Evolutionary conservation across 2,888 invertebrate genomes (phyloP).

Genomic region (Hipparchia semele): DNA sequence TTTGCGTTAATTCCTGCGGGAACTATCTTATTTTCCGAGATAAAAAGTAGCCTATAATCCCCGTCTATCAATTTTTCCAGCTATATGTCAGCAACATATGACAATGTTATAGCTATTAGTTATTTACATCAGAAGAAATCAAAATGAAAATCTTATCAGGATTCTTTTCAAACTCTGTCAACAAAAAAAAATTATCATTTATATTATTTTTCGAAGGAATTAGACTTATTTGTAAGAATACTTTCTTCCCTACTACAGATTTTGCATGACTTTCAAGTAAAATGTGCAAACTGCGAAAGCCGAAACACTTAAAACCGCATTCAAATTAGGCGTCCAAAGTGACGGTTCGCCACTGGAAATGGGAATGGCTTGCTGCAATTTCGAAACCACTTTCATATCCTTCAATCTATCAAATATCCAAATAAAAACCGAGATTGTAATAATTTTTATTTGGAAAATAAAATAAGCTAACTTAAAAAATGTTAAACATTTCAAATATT

Average conservation of each 20-base stretch:
- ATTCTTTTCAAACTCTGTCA: too few relatives aligned
- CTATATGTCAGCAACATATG: too few relatives aligned
- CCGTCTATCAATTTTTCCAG: too few relatives aligned
- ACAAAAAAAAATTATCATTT: too few relatives aligned
- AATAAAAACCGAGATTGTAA: neutral
- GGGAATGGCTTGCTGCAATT: conserved; percentile 33
- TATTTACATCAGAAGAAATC: too few relatives aligned
- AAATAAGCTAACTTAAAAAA: neutral
- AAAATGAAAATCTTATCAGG: neutral
- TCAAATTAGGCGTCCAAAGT: conserved; percentile 35
- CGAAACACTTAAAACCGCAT: conserved; percentile 37
- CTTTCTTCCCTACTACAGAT: conserved; percentile 1
- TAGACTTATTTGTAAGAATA: neutral
- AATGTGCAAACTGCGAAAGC: conserved; percentile 24
- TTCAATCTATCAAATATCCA: conserved; percentile 14
- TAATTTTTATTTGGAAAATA: neutral
- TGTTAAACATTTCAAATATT: too few relatives aligned
- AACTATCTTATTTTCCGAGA: too few relatives aligned
- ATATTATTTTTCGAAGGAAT: too few relatives aligned
- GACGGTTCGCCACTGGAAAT: conserved; percentile 37
- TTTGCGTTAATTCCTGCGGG: too few relatives aligned
- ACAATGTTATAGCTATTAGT: too few relatives aligned
- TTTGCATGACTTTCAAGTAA: conserved; percentile 17
- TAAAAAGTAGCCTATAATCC: too few relatives aligned
- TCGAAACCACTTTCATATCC: conserved; percentile 21